Evolutionary conservation across 2,113 vertebrate species (phyloP).

Genomic region (Delphinapterus leucas): DNA sequence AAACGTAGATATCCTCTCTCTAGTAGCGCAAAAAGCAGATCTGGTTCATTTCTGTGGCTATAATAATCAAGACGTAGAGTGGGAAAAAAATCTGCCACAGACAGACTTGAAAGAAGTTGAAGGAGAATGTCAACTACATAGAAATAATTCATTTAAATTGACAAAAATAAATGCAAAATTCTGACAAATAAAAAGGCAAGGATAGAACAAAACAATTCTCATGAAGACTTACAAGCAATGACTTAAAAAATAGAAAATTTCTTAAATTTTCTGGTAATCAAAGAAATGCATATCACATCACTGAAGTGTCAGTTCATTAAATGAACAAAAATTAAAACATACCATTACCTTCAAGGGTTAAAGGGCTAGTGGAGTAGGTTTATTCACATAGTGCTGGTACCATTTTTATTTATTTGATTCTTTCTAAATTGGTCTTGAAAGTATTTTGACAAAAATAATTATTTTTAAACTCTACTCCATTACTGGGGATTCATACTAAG

Average conservation of each 20-base stretch:
- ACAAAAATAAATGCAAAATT: not conserved
- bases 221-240: not conserved
- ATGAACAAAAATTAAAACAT: constrained; percentile 17
- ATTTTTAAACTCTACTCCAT: constrained; percentile 6
- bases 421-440: constrained; percentile 29
- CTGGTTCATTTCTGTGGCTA: not conserved
- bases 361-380: not conserved
- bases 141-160: constrained; percentile 9
- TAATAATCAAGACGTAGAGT: not conserved
- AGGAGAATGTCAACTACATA: not conserved
- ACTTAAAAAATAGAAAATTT: not conserved
- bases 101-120: not conserved
- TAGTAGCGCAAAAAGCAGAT: not conserved
- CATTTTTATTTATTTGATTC: not conserved
- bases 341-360: not conserved
- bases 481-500: not conserved
- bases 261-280: not conserved
- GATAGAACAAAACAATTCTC: not conserved
- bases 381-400: not conserved
- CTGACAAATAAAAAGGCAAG: not conserved
- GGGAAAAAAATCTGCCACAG: not conserved
- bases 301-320: not conserved
- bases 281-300: not conserved
- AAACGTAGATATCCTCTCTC: not conserved
- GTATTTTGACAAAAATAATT: constrained; percentile 45